Conservation (phyloP, 2,888 invertebrate genomes). For the Torymus texanus region DNA sequence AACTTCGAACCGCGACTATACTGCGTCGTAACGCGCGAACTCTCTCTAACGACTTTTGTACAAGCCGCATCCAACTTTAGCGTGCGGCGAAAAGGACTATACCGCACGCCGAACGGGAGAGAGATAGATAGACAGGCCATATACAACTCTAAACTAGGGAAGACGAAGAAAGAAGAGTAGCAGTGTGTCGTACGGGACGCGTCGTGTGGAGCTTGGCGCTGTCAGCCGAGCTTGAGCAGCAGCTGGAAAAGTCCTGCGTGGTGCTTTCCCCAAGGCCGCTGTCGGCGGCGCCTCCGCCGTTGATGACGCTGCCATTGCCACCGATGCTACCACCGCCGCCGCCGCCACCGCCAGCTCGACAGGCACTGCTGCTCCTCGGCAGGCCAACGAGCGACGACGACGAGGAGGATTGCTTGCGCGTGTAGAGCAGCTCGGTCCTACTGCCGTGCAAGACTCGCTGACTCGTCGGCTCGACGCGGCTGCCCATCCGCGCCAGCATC, state of each 20-base stretch:
- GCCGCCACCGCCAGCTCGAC: constrained; percentile 44
- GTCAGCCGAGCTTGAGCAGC: constrained; percentile 74
- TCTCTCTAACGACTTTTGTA: too few species aligned
- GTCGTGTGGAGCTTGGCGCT: constrained; percentile 70
- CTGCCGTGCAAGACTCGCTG: background rate
- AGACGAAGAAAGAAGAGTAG: background rate
- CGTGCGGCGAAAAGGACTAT: background rate
- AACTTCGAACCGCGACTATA: too few species aligned
- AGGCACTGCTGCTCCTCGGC: constrained; percentile 43
- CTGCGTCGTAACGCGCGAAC: too few species aligned
- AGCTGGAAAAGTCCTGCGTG: constrained; percentile 74
- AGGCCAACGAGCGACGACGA: constrained; percentile 45
- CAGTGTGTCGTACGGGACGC: constrained; percentile 69
- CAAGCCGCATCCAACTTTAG: background rate
- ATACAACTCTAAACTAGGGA: constrained; percentile 4
- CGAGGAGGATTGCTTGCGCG: constrained; percentile 68
- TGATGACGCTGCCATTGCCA: constrained; percentile 60
- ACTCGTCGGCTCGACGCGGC: constrained; percentile 35
- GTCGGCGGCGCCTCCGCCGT: constrained; percentile 67
- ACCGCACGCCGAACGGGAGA: background rate
- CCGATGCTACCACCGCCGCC: constrained; percentile 57
- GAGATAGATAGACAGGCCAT: too few species aligned
- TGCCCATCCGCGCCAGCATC: constrained; percentile 33
- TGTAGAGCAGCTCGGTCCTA: constrained; percentile 50
- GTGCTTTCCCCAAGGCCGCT: constrained; percentile 74